Evolutionary conservation across 2,888 invertebrate genomes (phyloP).

Genomic region (Dusona sp.): DNA sequence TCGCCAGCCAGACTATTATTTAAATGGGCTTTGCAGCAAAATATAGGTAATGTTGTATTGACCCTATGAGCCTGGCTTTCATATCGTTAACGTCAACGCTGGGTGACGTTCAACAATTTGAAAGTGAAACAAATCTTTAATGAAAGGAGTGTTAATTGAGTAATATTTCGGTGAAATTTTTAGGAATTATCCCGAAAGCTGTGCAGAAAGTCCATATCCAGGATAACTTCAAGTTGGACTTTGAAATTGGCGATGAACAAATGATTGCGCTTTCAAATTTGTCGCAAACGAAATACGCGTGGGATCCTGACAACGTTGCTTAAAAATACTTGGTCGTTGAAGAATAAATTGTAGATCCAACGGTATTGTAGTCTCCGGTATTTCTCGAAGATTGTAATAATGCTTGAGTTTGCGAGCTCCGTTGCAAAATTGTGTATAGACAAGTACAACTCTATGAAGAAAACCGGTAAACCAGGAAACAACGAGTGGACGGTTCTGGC

Average conservation of each 20-base stretch:
- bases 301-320: slow-evolving; percentile 86
- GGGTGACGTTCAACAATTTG: not conserved
- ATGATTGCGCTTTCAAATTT: slow-evolving; percentile 86
- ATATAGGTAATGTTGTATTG: slow-evolving; percentile 85
- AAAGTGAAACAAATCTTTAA: not conserved
- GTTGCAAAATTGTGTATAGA: slow-evolving; percentile 88
- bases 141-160: not conserved
- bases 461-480: slow-evolving; percentile 91
- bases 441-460: slow-evolving; percentile 88
- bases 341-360: not conserved
- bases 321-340: slow-evolving; percentile 75
- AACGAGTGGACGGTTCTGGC: slow-evolving; percentile 95
- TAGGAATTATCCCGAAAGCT: slow-evolving; percentile 89
- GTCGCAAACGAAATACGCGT: slow-evolving; percentile 86
- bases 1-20: slow-evolving; percentile 89
- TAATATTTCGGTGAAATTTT: slow-evolving; percentile 16
- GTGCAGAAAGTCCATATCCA: slow-evolving; percentile 86
- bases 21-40: slow-evolving; percentile 91
- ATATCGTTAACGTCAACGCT: not conserved
- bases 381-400: slow-evolving; percentile 53
- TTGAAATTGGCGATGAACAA: slow-evolving; percentile 86
- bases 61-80: not conserved
- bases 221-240: slow-evolving; percentile 87
- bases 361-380: not conserved
- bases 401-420: slow-evolving; percentile 83